Conservation (phyloP, 30 jellyfish, hydroid and myxozoan species). For the Clytia hemisphaerica region DNA sequence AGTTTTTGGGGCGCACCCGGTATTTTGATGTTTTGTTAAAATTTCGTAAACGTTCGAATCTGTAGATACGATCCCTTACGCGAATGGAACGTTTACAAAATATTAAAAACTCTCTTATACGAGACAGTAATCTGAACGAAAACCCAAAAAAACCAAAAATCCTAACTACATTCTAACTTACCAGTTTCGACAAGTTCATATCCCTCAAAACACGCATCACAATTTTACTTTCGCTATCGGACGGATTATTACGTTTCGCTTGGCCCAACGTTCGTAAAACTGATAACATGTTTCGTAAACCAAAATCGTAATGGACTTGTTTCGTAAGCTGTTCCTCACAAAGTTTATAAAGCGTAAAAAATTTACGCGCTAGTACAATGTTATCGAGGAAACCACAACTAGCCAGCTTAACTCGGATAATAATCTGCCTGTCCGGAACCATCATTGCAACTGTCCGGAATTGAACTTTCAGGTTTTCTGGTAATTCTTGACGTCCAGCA, state of each 20-base stretch:
- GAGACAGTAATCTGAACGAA: too few species aligned
- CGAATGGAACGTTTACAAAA: too few species aligned
- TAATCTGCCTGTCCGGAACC: slow-evolving; percentile 81
- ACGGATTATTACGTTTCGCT: slow-evolving; percentile 81
- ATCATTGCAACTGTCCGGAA: slow-evolving; percentile 79
- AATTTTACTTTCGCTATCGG: slow-evolving; percentile 56
- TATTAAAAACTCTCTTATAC: too few species aligned
- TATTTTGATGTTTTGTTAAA: too few species aligned
- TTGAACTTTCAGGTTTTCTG: slow-evolving; percentile 65
- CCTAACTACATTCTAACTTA: too few species aligned
- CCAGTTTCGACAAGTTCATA: slow-evolving; percentile 76
- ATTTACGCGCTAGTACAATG: slow-evolving; percentile 55
- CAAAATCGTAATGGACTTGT: slow-evolving; percentile 84
- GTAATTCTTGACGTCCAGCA: slow-evolving; percentile 87
- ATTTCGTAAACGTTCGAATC: too few species aligned
- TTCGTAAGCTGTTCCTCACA: slow-evolving; percentile 80
- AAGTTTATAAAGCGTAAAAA: slow-evolving; percentile 56
- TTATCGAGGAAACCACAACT: slow-evolving; percentile 69
- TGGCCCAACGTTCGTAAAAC: slow-evolving; percentile 82
- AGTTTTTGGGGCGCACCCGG: too few species aligned
- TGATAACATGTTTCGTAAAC: slow-evolving; percentile 57
- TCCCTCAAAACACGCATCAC: slow-evolving; percentile 77
- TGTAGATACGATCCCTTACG: too few species aligned
- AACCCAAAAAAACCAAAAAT: too few species aligned
- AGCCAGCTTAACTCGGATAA: slow-evolving; percentile 76